Evolutionary conservation across 2,797 vertebrate genomes (phyloP), one percentile per base, ranked within the genome.

Genomic region (Anguilla obscura): DNA sequence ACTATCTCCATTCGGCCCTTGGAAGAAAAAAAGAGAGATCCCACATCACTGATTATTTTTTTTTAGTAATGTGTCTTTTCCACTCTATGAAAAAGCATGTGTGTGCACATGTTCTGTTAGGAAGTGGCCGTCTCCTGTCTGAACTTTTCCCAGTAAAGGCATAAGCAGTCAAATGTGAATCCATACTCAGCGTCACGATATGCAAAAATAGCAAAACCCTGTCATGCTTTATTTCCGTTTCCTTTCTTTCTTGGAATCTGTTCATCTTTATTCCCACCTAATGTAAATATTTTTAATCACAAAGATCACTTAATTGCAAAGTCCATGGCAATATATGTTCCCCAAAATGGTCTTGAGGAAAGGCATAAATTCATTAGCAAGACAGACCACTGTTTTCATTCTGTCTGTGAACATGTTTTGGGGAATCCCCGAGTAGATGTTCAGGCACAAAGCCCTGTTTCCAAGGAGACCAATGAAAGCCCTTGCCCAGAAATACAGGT

Each of bases 401-500:
- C 33, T 76, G 74, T 33, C 33, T 14, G 40, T 33, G 33, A 76
- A 40, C 74, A 76, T 74, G 27, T 40, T 36, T 16, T 76, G 33
- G 74, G 74, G 74, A 76, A n/a, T 76, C 74, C 74, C 74, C 3
- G 36, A 76, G 74, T 40, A 76, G 1, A 76, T 40, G 18, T 76
- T 16, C 10, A 58, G 74, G 74, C 74, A 76, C 33, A 14, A 76
- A 76, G 71, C 33, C 71, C 71, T 76, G 14, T 76, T 36, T 76
- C 71, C 71, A 76, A 36, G 71, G 30, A 76, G 33, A 36, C 71
- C 33, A 18, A 36, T 36, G 71, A 24, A 40, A 33, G 16, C 71
- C 30, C 33, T 76, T 76, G 74, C 74, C 33, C 33, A 40, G 74
- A 76, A 76, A 76, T 76, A 3, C 74, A 76, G 74, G 74, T 76